These are phyloP conservation scores for Ascidia mentula DNA, from an alignment of 23 tunicate genomes.

Conservation along the genomic window DNA sequence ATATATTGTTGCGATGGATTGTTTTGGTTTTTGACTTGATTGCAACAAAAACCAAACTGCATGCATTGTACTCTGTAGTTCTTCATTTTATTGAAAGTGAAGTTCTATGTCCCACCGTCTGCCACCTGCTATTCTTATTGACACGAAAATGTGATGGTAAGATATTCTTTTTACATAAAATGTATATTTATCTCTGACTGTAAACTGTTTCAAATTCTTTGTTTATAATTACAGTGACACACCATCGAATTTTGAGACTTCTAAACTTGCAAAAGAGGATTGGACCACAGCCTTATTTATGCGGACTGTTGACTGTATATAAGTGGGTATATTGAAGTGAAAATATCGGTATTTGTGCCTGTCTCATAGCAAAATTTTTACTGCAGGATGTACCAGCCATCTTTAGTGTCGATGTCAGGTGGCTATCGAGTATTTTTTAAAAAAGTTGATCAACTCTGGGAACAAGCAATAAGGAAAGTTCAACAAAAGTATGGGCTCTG, in stretches of 20 bases:
- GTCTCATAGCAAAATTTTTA: not conserved
- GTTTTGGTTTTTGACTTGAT: slow-evolving; percentile 50
- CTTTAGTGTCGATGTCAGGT: slow-evolving; percentile 43
- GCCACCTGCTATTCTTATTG: slow-evolving; percentile 52
- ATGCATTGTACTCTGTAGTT: slow-evolving; percentile 46
- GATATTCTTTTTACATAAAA: not conserved
- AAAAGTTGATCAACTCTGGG: slow-evolving; percentile 47
- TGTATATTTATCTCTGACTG: not conserved
- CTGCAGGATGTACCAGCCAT: slow-evolving; percentile 68
- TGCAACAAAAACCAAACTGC: slow-evolving; percentile 25
- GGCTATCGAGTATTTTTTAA: slow-evolving; percentile 32
- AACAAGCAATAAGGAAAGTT: slow-evolving; percentile 13
- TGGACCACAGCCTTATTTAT: not conserved
- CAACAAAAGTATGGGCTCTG: slow-evolving; percentile 47
- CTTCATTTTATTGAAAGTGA: slow-evolving; percentile 55
- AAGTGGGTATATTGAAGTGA: not conserved
- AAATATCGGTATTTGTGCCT: not conserved
- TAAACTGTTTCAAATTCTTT: no score
- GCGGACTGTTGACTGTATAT: not conserved
- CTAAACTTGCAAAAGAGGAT: not conserved
- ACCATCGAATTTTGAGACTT: not conserved
- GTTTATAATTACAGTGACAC: not conserved
- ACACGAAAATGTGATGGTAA: slow-evolving; percentile 65
- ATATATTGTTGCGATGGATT: slow-evolving; percentile 46
- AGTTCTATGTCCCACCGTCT: slow-evolving; percentile 40